phyloP scores from a whole-genome alignment of 30 jellyfish, hydroid and myxozoan genomes.

The Hydractinia echinata region DNA sequence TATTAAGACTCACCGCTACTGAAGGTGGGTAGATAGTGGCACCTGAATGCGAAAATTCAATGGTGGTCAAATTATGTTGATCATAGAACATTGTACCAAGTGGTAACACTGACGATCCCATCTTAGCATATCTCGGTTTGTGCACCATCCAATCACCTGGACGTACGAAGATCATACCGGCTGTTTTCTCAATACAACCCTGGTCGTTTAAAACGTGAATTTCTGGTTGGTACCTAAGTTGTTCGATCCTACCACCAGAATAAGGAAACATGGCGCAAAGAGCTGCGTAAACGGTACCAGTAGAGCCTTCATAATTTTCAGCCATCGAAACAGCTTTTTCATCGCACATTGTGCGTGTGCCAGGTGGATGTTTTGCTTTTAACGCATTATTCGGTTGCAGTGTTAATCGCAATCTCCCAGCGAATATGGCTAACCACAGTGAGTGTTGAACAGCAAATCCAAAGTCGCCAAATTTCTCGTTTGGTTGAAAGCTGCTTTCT shows the following conservation, averaged over 20 bases:
- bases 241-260: neutral
- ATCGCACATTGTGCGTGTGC: conserved; percentile 16
- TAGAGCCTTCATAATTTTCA: conserved; percentile 11
- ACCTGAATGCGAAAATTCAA: conserved; percentile 19
- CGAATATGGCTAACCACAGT: conserved; percentile 22
- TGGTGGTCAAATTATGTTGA: conserved; percentile 6
- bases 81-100: conserved; percentile 8
- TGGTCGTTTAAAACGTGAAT: conserved; percentile 11
- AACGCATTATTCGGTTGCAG: conserved; percentile 1
- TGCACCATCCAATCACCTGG: conserved; percentile 29
- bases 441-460: conserved; percentile 45
- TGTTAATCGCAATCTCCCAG: conserved; percentile 26
- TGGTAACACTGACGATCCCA: conserved; percentile 15
- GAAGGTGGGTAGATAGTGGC: conserved; percentile 22
- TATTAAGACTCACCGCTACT: conserved; percentile 7
- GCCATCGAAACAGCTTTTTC: conserved; percentile 7
- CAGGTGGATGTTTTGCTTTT: neutral
- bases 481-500: neutral
- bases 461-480: conserved; percentile 20
- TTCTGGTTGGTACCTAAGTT: conserved; percentile 31
- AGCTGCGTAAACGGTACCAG: conserved; percentile 25
- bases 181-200: conserved; percentile 32
- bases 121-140: neutral
- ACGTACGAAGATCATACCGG: conserved; percentile 30
- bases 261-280: conserved; percentile 28